These are phyloP conservation scores for Buceros bicornis DNA, from an alignment of 2,797 vertebrate genomes.

Conservation along the genomic window DNA sequence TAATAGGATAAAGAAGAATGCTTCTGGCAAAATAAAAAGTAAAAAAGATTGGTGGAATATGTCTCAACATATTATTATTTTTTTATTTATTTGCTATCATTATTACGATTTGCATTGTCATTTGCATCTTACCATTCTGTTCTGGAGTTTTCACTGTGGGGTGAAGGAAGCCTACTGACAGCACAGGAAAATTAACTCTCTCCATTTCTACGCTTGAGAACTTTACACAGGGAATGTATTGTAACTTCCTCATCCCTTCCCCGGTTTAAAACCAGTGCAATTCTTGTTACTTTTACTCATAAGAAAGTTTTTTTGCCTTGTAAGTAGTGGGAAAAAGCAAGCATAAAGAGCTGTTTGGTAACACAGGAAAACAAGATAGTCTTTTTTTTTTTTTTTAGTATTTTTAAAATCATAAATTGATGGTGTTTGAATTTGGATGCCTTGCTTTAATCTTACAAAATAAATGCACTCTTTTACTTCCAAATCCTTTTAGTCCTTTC, in stretches of 20 bases:
- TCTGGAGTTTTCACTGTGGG: constrained; percentile 63
- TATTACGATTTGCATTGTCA: constrained; percentile 49
- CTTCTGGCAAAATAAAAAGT: constrained; percentile 50
- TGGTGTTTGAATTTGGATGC: neutral
- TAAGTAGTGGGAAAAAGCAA: neutral
- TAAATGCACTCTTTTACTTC: neutral
- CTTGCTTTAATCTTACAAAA: constrained; percentile 9
- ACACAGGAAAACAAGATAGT: neutral
- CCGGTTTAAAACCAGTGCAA: too few relatives aligned
- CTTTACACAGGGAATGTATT: neutral
- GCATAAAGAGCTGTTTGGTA: neutral
- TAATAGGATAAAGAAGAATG: constrained; percentile 30
- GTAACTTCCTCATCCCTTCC: neutral
- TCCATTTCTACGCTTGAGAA: neutral
- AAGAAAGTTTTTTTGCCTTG: too few relatives aligned
- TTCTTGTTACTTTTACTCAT: too few relatives aligned
- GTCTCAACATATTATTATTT: neutral
- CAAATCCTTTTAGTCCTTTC: neutral
- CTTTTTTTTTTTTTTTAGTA: neutral
- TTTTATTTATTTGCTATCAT: constrained; percentile 61
- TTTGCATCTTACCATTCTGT: constrained; percentile 6
- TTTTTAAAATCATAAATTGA: neutral
- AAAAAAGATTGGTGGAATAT: neutral
- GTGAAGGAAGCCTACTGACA: constrained; percentile 7
- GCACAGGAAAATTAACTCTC: constrained; percentile 52